Percentiles rank a stretch among this genome's conserved stretches.
Conservation (phyloP, 2,888 invertebrate species). For the Eristalis pertinax region DNA sequence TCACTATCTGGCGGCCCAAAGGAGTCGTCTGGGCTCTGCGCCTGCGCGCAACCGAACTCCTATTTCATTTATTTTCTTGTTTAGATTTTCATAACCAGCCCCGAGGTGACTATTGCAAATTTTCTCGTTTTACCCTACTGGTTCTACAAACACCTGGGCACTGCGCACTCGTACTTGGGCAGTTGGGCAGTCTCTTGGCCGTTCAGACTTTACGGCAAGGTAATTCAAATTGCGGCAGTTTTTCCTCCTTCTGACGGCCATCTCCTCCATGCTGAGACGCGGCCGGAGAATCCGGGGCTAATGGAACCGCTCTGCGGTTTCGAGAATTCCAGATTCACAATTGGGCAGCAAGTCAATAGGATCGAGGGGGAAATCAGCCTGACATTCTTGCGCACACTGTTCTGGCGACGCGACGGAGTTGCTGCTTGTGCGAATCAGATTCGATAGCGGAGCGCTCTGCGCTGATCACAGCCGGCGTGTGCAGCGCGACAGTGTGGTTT, state of each 20-base stretch:
- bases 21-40: slow-evolving; percentile 37
- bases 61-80: slow-evolving; percentile 27
- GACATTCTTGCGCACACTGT: slow-evolving; percentile 56
- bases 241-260: slow-evolving; percentile 10
- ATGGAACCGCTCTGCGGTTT: slow-evolving; percentile 52
- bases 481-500: slow-evolving; percentile 45
- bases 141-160: slow-evolving; percentile 65
- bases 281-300: slow-evolving; percentile 6
- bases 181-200: not conserved
- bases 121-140: slow-evolving; percentile 65
- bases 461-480: slow-evolving; percentile 32
- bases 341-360: slow-evolving; percentile 35
- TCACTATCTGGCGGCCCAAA: not conserved
- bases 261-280: not conserved
- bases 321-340: slow-evolving; percentile 65
- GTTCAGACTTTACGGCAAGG: slow-evolving; percentile 18
- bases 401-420: slow-evolving; percentile 8
- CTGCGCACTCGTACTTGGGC: not conserved
- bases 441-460: slow-evolving; percentile 3
- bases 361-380: slow-evolving; percentile 50
- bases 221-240: slow-evolving; percentile 58
- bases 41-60: slow-evolving; percentile 17
- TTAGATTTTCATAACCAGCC: slow-evolving; percentile 55
- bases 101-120: slow-evolving; percentile 69
- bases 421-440: not conserved